Evolutionary conservation across 2,113 vertebrate genomes (phyloP).

Genomic region (Upupa epops): DNA sequence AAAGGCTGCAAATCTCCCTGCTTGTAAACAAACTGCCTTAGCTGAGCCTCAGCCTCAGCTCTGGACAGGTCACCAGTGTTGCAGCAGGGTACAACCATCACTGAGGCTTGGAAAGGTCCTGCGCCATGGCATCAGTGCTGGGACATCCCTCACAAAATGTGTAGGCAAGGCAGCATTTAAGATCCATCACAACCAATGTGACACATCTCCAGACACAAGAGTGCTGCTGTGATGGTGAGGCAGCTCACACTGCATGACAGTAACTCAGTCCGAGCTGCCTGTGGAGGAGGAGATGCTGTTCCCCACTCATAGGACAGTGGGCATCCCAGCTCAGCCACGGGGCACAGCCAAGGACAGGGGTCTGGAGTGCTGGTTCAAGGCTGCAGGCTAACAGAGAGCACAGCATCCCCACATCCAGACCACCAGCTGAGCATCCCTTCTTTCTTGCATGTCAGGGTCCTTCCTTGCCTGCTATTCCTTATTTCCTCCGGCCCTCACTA

Average conservation of each 20-base stretch:
- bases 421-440: fast-evolving
- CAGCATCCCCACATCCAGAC: neutral
- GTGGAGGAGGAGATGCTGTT: neutral
- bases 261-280: neutral
- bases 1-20: neutral
- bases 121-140: neutral
- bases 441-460: neutral
- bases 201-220: fast-evolving
- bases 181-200: neutral
- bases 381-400: neutral
- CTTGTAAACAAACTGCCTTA: no score
- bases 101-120: fast-evolving
- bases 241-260: neutral
- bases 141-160: neutral
- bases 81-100: neutral
- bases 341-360: neutral
- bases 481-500: neutral
- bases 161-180: neutral
- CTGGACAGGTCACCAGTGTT: neutral
- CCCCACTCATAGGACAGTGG: neutral
- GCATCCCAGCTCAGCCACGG: neutral
- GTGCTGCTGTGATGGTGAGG: neutral
- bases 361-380: neutral
- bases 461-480: neutral
- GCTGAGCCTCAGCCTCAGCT: neutral